Conservation (phyloP, 2,888 invertebrate species). For the Ichneumon xanthorius region DNA sequence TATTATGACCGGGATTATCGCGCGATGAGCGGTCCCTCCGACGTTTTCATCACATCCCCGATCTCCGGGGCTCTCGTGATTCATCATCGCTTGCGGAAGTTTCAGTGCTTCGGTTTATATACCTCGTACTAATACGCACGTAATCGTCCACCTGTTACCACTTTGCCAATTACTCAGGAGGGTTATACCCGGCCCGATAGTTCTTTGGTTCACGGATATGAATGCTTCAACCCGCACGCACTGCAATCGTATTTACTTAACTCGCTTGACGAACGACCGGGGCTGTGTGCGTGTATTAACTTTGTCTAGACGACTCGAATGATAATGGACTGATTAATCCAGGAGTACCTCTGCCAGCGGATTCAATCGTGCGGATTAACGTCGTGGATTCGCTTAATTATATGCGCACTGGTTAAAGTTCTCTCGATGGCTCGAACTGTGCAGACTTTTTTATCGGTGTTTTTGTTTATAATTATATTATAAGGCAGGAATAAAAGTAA, state of each 20-base stretch:
- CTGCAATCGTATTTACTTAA: slow-evolving; percentile 54
- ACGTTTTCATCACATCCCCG: slow-evolving; percentile 30
- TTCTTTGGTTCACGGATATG: slow-evolving; percentile 57
- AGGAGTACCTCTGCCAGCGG: slow-evolving; percentile 20
- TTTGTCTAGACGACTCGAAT: slow-evolving; percentile 63
- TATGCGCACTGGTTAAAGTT: neutral
- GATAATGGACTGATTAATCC: slow-evolving; percentile 54
- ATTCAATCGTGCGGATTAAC: slow-evolving; percentile 54
- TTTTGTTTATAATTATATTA: neutral
- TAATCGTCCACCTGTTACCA: slow-evolving; percentile 63
- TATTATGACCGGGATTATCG: slow-evolving; percentile 24
- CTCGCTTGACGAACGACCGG: slow-evolving; percentile 1
- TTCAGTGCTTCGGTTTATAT: neutral
- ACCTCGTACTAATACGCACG: slow-evolving; percentile 20
- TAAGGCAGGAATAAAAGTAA: neutral
- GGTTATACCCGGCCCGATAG: slow-evolving; percentile 15
- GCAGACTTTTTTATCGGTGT: neutral
- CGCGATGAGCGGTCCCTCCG: slow-evolving; percentile 12
- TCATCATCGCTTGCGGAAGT: slow-evolving; percentile 20
- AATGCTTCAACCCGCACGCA: slow-evolving; percentile 62
- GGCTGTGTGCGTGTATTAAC: slow-evolving; percentile 37
- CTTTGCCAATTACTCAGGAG: slow-evolving; percentile 39
- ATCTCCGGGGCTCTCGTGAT: slow-evolving; percentile 7
- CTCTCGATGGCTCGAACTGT: no score
- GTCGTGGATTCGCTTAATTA: slow-evolving; percentile 30